Base-by-base conservation (phyloP, 2,888 invertebrate species). In the Thecocarcelia acutangulata region DNA sequence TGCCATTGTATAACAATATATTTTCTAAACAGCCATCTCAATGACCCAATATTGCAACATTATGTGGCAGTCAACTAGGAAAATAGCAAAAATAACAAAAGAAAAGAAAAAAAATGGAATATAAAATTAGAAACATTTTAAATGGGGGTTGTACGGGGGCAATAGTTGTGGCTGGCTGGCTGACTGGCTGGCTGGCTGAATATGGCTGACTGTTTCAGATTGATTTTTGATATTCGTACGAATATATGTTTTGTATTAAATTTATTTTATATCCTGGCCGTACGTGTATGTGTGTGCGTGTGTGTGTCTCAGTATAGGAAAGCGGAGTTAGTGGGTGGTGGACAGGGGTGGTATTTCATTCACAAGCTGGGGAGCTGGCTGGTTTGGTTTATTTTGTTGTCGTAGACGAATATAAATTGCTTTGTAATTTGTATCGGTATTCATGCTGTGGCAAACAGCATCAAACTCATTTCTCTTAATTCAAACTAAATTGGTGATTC, bases 351-450 rank as follows among this genome's bases (percentile, higher is more conserved):
- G 15, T 59, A 21, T 56, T 40, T 15, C 15, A 19, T 3, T 12
- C 21, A 48, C 13, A 6, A 33, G 28, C 9, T 17, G 21, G 50
- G 21, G 28, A 48, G 5, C 48, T 70, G 33, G 8, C 8, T 79
- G 69, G 46, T 79, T 58, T 70, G 33, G 8, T 33, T 79, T 76
- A 54, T 79, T 58, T 72, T 52, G 66, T 66, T 72, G 72, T 59
- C 52, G 66, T 46, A 73, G 72, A 66, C 78, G 72, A 59, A 75
- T 73, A 84, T 84, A 84, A 85, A 88, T 88, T 88, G 88, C 86
- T 86, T 86, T 85, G 88, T 87, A 89, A 88, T 88, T 89, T 88
- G 87, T 87, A 85, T 85, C 79, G 84, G 78, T 74, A 80, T 77
- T 84, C 78, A 72, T 79, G 82, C 82, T 85, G 84, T 83, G 84